Conservation (phyloP, 2,113 vertebrate genomes). For the Puffinus mauretanicus region DNA sequence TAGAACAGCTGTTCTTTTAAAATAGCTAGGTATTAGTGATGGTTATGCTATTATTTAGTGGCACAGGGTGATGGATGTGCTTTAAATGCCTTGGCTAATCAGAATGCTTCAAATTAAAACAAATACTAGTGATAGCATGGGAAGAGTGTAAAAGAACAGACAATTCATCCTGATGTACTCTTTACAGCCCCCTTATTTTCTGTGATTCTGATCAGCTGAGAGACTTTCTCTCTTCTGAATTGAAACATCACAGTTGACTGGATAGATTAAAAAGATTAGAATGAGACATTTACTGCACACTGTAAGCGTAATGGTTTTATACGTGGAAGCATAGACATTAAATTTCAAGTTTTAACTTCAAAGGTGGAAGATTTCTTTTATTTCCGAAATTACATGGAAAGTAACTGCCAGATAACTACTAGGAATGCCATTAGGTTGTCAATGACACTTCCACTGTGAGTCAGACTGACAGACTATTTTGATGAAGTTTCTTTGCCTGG, state of each 20-base stretch:
- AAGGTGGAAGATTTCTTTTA: background rate
- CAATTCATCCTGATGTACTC: background rate
- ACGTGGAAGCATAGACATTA: background rate
- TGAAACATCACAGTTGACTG: background rate
- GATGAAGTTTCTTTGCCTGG: background rate
- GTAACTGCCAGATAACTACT: constrained; percentile 6
- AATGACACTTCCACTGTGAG: background rate
- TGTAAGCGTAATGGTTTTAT: background rate
- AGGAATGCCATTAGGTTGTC: background rate
- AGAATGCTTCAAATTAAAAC: background rate
- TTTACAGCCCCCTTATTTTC: background rate
- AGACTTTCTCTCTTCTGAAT: background rate
- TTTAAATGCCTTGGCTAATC: background rate
- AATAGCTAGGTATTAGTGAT: background rate
- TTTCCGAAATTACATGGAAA: background rate
- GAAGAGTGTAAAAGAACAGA: background rate
- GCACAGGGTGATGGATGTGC: background rate
- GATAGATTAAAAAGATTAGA: background rate
- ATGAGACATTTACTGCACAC: background rate
- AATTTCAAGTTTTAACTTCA: background rate
- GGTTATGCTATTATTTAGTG: background rate
- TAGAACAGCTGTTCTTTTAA: background rate
- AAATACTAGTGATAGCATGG: background rate
- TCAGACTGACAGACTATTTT: constrained; percentile 19
- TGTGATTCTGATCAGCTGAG: background rate